Base-by-base conservation (phyloP, 1,140 invertebrate species). In the Trachymyrmex septentrionalis region DNA sequence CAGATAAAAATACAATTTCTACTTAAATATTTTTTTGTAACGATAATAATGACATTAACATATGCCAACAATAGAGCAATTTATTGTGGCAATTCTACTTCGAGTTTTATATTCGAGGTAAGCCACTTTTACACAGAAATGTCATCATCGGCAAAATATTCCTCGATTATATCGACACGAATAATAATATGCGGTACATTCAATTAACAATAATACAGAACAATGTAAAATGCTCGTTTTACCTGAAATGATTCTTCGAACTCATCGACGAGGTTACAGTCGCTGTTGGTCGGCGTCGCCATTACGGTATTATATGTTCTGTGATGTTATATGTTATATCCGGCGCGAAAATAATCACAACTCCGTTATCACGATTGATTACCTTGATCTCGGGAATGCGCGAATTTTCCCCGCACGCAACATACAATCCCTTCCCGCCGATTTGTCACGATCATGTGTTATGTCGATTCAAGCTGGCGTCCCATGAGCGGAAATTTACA, bases 181-280 rank as follows among this genome's bases (percentile, higher is more conserved):
- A 38, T n/a, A 16, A 66, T 48, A 38, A 38, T 38, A 77, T 2
- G 21, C 24, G 16, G 14, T 24, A 19, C 0, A 14, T 27, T 27
- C 16, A 44, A 24, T 27, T 48, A 48, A 61, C 14, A n/a, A 2
- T 4, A n/a, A 48, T 16, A 34, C 1, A 3, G 14, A 6, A 5
- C 0, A 2, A 34, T 14, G 24, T 19, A 61, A 72, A 55, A 14
- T 24, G 16, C 12, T 19, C 1, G 9, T 44, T 30, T n/a, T 96
- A 97, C 96, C 96, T 98, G 97, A 94, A 98, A 98, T 9, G 97
- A 97, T 96, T 98, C 97, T 94, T 98, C 97, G 92, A 98, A 98
- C 94, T 98, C 97, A 91, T 98, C 97, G 30, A 98, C 97, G 57
- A 98, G 94, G 96, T 98, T 98, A 38, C 97, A 97, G 94, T 96